Percentiles rank a stretch among this genome's conserved stretches.
Evolutionary conservation across 2,888 invertebrate genomes (phyloP).

Genomic region (Drosophila quasianomalipes): DNA sequence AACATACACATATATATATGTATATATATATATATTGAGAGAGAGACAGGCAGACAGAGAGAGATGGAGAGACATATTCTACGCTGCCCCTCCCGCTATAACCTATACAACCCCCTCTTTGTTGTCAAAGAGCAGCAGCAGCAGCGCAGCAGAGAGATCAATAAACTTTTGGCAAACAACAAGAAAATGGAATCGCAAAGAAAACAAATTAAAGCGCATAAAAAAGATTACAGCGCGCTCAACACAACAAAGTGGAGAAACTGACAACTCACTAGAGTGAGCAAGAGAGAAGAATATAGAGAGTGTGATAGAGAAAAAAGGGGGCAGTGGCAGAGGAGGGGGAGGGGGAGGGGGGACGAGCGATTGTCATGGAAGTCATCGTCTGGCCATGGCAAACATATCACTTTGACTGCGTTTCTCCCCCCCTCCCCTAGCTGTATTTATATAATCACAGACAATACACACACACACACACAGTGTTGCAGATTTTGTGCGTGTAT

Average conservation of each 20-base stretch:
- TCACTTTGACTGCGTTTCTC: slow-evolving; percentile 19
- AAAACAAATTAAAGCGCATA: slow-evolving; percentile 74
- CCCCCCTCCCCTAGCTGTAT: slow-evolving; percentile 23
- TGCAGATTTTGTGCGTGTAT: slow-evolving; percentile 4
- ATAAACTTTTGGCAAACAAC: slow-evolving; percentile 80
- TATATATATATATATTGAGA: background rate
- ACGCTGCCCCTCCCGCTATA: background rate
- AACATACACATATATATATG: background rate
- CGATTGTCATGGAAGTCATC: slow-evolving; percentile 61
- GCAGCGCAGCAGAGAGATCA: slow-evolving; percentile 63
- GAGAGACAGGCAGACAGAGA: background rate
- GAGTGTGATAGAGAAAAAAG: background rate
- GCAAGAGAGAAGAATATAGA: slow-evolving; percentile 38
- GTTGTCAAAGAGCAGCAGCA: slow-evolving; percentile 46
- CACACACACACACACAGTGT: slow-evolving; percentile 13
- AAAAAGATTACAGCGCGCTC: slow-evolving; percentile 64
- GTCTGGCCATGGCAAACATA: slow-evolving; percentile 69
- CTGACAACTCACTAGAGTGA: slow-evolving; percentile 43
- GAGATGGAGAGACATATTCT: slow-evolving; percentile 23
- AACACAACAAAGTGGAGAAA: slow-evolving; percentile 54
- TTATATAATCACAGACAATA: slow-evolving; percentile 63
- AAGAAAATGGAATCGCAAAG: slow-evolving; percentile 76
- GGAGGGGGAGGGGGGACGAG: slow-evolving; percentile 10
- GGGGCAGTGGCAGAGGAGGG: background rate
- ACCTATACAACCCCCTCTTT: background rate